These are phyloP conservation scores for Meloidogyne floridensis DNA, from an alignment of 1,140 invertebrate genomes.

Conservation along the genomic window DNA sequence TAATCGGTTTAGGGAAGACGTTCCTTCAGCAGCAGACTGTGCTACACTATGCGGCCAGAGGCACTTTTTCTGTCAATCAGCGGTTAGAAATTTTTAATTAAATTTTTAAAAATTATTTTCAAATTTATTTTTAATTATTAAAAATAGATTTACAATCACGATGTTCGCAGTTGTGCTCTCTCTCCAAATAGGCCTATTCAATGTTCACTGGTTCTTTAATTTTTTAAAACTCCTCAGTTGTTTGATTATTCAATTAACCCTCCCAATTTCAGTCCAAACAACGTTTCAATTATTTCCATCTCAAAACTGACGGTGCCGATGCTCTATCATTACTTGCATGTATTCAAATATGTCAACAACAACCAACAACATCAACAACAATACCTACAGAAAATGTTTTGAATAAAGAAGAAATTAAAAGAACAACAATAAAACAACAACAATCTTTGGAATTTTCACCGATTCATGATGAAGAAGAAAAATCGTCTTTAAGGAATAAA, in stretches of 20 bases:
- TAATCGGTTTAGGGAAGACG: not conserved
- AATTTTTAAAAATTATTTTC: not conserved
- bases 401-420: not conserved
- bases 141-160: slow-evolving; percentile 24
- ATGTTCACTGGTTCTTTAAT: not conserved
- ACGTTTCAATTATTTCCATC: slow-evolving; percentile 27
- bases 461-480: not conserved
- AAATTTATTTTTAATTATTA: no score
- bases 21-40: slow-evolving; percentile 20
- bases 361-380: not conserved
- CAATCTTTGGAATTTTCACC: not conserved
- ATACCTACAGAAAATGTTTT: not conserved
- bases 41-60: slow-evolving; percentile 12
- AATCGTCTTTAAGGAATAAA: not conserved
- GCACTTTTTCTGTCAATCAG: slow-evolving; percentile 13
- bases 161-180: slow-evolving; percentile 20
- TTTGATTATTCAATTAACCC: no score
- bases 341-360: slow-evolving; percentile 15
- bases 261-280: slow-evolving; percentile 20
- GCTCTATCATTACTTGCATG: slow-evolving; percentile 22
- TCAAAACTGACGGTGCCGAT: slow-evolving; percentile 28
- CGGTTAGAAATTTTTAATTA: not conserved
- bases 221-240: no score
- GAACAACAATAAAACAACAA: not conserved
- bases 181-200: slow-evolving; percentile 4